A percentile compares a stretch with the other conserved stretches of the same genome.
Conservation (phyloP, 2,888 invertebrate species). For the Nephrotoma guestfalica region DNA sequence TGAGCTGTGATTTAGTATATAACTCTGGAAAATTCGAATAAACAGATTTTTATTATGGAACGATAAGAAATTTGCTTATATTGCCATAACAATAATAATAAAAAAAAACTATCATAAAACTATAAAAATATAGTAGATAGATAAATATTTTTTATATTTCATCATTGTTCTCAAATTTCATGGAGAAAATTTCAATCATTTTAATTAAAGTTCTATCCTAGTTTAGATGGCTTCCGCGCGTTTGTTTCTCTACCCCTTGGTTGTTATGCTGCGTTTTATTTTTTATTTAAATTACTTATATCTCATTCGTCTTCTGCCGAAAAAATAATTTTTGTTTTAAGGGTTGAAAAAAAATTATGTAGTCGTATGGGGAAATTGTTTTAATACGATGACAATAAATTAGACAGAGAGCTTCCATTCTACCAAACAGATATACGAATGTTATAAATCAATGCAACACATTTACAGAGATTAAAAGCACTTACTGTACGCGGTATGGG, state of each 20-base stretch:
- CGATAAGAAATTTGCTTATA: background rate
- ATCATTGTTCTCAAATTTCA: background rate
- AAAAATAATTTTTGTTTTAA: background rate
- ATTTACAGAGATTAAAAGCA: constrained; percentile 4
- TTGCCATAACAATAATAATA: background rate
- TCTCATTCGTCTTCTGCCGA: background rate
- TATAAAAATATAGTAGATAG: background rate
- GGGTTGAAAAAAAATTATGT: background rate
- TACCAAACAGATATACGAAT: background rate
- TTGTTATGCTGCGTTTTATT: background rate
- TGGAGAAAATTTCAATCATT: background rate
- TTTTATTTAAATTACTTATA: background rate
- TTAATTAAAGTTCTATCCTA: constrained; percentile 3
- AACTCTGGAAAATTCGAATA: background rate
- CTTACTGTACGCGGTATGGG: background rate
- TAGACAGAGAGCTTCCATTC: background rate
- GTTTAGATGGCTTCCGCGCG: background rate
- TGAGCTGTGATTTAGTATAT: background rate
- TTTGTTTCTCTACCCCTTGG: background rate
- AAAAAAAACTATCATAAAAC: background rate
- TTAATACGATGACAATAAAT: background rate
- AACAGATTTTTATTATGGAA: background rate
- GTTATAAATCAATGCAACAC: constrained; percentile 5
- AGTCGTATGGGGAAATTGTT: background rate
- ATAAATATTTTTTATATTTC: background rate